Percentiles rank a stretch among this genome's conserved stretches.
Conservation (phyloP, 2,888 invertebrate genomes). For the Gymnosoma rotundatum region DNA sequence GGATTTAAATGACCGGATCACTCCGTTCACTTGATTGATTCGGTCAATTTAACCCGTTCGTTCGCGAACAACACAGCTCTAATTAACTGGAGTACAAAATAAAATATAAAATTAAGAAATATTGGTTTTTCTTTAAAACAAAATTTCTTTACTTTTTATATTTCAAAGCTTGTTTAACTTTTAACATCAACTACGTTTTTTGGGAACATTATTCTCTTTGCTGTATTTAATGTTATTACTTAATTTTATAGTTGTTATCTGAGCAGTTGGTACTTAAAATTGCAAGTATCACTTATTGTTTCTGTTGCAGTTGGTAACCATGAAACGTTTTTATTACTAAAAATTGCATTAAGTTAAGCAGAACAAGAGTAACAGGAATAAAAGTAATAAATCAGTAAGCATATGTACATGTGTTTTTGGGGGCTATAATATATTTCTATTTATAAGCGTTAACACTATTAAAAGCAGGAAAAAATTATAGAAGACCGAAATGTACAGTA, state of each 20-base stretch:
- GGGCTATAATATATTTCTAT: not conserved
- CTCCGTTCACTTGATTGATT: no score
- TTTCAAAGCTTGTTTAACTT: conserved; percentile 2
- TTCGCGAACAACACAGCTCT: no score
- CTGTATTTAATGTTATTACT: not conserved
- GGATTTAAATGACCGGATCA: no score
- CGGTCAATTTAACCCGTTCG: no score
- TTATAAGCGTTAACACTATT: conserved; percentile 21
- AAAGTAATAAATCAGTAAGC: conserved; percentile 65
- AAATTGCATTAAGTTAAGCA: conserved; percentile 64
- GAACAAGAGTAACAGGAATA: conserved; percentile 64
- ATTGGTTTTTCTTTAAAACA: no score
- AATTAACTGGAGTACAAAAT: no score
- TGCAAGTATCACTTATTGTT: conserved; percentile 14
- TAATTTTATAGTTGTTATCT: conserved; percentile 39
- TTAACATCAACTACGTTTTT: not conserved
- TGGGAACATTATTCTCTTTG: conserved; percentile 1
- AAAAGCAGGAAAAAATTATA: not conserved
- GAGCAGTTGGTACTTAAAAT: conserved; percentile 18
- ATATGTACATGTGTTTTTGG: conserved; percentile 47
- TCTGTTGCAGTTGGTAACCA: conserved; percentile 35
- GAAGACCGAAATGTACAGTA: no score
- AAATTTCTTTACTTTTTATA: not conserved
- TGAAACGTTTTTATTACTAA: conserved; percentile 62
- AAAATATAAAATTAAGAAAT: no score